Base-by-base conservation (phyloP, 2,113 vertebrate genomes). In the Ardeotis arabs region DNA sequence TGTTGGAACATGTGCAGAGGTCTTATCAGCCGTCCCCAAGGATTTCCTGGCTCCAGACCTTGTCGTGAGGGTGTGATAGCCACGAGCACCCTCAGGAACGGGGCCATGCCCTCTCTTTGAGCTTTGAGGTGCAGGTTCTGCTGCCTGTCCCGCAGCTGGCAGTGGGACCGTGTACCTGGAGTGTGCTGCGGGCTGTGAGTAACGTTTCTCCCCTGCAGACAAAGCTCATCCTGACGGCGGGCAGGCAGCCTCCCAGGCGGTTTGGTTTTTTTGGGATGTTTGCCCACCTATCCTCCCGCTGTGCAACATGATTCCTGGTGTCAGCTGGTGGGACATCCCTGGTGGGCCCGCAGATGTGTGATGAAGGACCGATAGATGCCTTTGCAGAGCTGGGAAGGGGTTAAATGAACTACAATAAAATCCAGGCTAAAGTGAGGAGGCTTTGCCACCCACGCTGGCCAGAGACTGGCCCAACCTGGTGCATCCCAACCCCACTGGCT, bases 1-100 rank as follows among this genome's bases (percentile, higher is more conserved):
- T 56, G 52, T n/a, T 95, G 94, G 89, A 93, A 56, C 45, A 77
- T 52, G 81, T 29, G 33, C 31, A n/a, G 90, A 80, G 63, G 80
- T 17, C 31, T 96, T 95, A 95, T 95, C 94, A 88, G 76, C 58
- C 60, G 33, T 84, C 58, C 79, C 73, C 78, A 44, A 79, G 69
- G 89, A 8, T 37, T 68, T 89, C 73, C 75, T 91, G 92, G 73
- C 68, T 95, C 88, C 39, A 44, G 59, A 49, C 45, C 17, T 67
- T 17, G 2, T 19, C 1, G 2, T 19, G 66, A 55, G 60, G 56
- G 12, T 56, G 89, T 68, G 69, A 75, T 31, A 87, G 80, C 47
- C 41, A 39, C 2, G 0, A 81, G 31, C 41, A 89, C 53, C 55
- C 70, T 58, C 45, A 52, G 89, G 31, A 74, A 39, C 0, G 0